Evolutionary conservation across 2,888 invertebrate species (phyloP).

Genomic region (Bedellia somnulentella): DNA sequence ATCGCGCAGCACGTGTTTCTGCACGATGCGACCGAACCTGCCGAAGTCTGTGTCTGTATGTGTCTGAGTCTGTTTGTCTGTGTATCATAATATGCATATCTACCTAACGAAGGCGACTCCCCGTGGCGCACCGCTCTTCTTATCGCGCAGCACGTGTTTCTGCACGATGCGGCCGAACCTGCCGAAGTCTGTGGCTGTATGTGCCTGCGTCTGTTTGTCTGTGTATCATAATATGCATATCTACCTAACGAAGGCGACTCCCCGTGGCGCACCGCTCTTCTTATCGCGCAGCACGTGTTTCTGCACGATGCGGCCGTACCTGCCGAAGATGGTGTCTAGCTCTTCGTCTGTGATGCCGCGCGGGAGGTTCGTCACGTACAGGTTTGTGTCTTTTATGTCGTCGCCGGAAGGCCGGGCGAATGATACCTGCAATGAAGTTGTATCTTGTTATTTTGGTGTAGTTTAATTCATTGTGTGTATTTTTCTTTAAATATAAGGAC

Average conservation of each 20-base stretch:
- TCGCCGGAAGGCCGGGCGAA: constrained; percentile 90
- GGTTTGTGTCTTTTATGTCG: constrained; percentile 90
- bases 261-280: constrained; percentile 82
- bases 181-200: constrained; percentile 81
- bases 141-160: constrained; percentile 87
- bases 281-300: constrained; percentile 89
- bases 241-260: constrained; percentile 90
- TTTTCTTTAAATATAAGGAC: no score
- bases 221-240: no score
- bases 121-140: constrained; percentile 82
- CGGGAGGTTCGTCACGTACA: constrained; percentile 91
- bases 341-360: constrained; percentile 82
- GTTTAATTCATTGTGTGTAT: no score
- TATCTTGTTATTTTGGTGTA: no score
- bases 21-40: constrained; percentile 1
- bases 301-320: constrained; percentile 89
- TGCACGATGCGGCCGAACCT: constrained; percentile 90
- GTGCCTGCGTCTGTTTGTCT: no score
- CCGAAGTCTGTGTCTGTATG: no score
- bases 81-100: no score
- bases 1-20: not conserved
- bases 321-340: constrained; percentile 81
- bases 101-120: constrained; percentile 91
- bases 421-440: constrained; percentile 72
- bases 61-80: no score